Conservation (phyloP, 2,113 vertebrate species). For the Platanista minor region DNA sequence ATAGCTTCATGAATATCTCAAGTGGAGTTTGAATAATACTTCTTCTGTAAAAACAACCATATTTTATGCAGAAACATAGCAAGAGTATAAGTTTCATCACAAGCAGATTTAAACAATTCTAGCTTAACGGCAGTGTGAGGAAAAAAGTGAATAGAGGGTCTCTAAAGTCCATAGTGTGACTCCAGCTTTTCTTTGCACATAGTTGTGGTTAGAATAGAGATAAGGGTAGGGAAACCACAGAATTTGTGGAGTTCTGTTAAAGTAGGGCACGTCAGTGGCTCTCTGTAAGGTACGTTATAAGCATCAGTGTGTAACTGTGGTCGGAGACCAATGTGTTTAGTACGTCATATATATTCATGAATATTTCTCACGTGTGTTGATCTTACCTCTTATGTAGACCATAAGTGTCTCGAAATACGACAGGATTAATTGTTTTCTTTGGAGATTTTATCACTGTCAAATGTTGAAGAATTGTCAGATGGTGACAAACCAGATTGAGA, state of each 20-base stretch:
- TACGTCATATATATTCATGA: rapidly evolving
- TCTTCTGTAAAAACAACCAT: neutral
- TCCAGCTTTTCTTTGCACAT: neutral
- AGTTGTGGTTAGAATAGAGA: neutral
- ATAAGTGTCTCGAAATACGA: neutral
- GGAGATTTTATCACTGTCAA: neutral
- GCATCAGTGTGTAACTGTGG: neutral
- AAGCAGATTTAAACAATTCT: neutral
- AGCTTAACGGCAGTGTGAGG: neutral
- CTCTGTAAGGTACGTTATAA: neutral
- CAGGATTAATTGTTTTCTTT: neutral
- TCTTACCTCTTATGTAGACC: neutral
- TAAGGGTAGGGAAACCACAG: neutral
- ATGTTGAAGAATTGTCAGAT: neutral
- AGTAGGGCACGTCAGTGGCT: rapidly evolving
- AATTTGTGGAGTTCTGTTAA: neutral
- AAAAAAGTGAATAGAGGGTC: neutral
- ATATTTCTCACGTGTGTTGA: neutral
- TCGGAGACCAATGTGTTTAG: neutral
- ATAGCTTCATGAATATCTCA: neutral
- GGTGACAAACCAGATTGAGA: neutral
- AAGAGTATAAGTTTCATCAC: neutral
- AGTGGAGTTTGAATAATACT: neutral
- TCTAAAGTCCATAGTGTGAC: neutral
- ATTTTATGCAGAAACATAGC: neutral